These are phyloP conservation scores for Drosophila atripex DNA, from an alignment of 2,888 invertebrate species.

Conservation along the genomic window DNA sequence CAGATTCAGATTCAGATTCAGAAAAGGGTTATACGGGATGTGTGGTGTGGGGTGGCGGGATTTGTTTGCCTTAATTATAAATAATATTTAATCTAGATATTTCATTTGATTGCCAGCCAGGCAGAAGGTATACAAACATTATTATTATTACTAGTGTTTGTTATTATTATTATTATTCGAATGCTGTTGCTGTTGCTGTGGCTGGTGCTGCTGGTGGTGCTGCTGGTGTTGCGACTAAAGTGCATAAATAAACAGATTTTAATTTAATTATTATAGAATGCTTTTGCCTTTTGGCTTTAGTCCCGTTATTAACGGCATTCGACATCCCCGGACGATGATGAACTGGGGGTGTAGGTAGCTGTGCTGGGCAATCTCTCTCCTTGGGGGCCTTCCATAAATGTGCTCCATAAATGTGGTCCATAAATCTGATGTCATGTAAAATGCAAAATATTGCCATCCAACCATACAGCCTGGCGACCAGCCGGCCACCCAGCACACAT, in stretches of 20 bases:
- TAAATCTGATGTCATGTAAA: conserved; percentile 63
- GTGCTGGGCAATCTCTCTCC: not conserved
- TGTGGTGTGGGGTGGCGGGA: not conserved
- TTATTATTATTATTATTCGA: conserved; percentile 34
- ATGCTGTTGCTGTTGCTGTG: conserved; percentile 33
- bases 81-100: conserved; percentile 59
- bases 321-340: conserved; percentile 42
- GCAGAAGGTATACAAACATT: conserved; percentile 25
- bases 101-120: conserved; percentile 46
- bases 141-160: conserved; percentile 31
- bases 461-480: not conserved
- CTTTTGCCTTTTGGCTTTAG: conserved; percentile 44
- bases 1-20: conserved; percentile 4
- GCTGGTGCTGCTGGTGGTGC: conserved; percentile 37
- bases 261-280: conserved; percentile 76
- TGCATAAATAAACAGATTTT: conserved; percentile 78
- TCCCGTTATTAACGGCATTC: conserved; percentile 68
- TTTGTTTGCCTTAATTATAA: conserved; percentile 59
- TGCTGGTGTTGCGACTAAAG: conserved; percentile 58
- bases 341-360: conserved; percentile 1
- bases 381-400: conserved; percentile 44
- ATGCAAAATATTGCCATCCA: conserved; percentile 34
- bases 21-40: too few relatives aligned
- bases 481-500: conserved; percentile 5
- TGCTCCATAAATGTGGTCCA: conserved; percentile 63